Evolutionary conservation across 2,888 invertebrate species (phyloP).

Genomic region (Heteropelma amictum): DNA sequence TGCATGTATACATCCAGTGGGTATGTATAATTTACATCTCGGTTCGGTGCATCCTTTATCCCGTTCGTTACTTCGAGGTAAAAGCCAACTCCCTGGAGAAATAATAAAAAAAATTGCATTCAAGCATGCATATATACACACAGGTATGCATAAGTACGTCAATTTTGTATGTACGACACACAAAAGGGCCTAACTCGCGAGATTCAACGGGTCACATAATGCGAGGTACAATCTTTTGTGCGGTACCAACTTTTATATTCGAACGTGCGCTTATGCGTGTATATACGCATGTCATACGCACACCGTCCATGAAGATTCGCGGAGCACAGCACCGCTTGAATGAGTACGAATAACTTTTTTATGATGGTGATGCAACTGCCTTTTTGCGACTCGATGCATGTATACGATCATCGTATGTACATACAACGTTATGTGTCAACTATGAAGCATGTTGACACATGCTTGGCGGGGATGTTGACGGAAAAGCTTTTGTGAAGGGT

Average conservation of each 20-base stretch:
- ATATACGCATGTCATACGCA: too few relatives aligned
- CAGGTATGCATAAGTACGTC: too few relatives aligned
- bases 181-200: neutral
- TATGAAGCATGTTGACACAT: constrained; percentile 15
- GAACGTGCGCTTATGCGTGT: neutral
- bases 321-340: constrained; percentile 19
- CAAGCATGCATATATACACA: too few relatives aligned
- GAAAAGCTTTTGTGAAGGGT: constrained; percentile 42
- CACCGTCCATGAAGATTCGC: constrained; percentile 45
- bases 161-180: neutral
- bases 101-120: neutral
- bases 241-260: neutral
- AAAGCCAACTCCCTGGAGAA: constrained; percentile 8
- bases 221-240: neutral
- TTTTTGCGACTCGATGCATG: neutral
- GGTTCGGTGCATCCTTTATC: constrained; percentile 54
- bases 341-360: constrained; percentile 37
- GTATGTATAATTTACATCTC: constrained; percentile 50
- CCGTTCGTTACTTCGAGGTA: constrained; percentile 41
- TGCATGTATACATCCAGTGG: neutral
- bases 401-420: neutral
- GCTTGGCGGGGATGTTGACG: constrained; percentile 23
- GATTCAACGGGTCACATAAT: neutral
- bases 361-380: neutral
- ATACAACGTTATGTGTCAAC: neutral